Evolutionary conservation across 1,140 invertebrate genomes (phyloP).

Genomic region (Choristoneura fumiferana): DNA sequence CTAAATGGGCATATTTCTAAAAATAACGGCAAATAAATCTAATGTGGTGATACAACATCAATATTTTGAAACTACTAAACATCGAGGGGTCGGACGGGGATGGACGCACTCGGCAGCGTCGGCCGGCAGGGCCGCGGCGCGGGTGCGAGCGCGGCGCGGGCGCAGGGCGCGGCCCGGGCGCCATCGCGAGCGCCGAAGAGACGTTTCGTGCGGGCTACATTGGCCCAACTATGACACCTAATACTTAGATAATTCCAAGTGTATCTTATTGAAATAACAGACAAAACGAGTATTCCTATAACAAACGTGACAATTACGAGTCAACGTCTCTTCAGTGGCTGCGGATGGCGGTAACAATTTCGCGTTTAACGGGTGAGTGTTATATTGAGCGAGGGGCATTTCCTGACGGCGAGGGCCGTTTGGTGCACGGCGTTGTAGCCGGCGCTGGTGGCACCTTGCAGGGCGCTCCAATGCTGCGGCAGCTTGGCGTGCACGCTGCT

Average conservation of each 20-base stretch:
- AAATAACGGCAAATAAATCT: slow-evolving; percentile 51
- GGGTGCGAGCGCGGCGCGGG: slow-evolving; percentile 5
- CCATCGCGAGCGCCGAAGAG: slow-evolving; percentile 11
- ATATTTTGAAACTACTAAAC: slow-evolving; percentile 46
- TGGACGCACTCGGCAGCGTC: slow-evolving; percentile 25
- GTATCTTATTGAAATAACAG: neutral
- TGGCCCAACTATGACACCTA: neutral
- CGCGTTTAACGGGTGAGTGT: slow-evolving; percentile 75
- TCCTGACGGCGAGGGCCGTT: slow-evolving; percentile 86
- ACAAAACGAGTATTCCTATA: neutral
- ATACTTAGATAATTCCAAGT: neutral
- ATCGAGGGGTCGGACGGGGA: slow-evolving; percentile 46
- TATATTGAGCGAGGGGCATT: slow-evolving; percentile 84
- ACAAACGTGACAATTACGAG: neutral
- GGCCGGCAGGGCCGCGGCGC: slow-evolving; percentile 8
- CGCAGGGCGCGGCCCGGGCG: too few species aligned
- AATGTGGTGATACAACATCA: slow-evolving; percentile 48
- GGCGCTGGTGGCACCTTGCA: slow-evolving; percentile 82
- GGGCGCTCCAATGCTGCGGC: slow-evolving; percentile 81
- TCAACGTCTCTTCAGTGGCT: slow-evolving; percentile 12
- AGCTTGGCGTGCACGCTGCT: slow-evolving; percentile 81
- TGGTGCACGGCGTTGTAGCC: slow-evolving; percentile 60
- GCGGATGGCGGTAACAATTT: neutral
- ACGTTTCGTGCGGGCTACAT: neutral
- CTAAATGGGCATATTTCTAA: slow-evolving; percentile 35